Evolutionary conservation across 2,797 vertebrate species (phyloP).

Genomic region (Sciaenops ocellatus): DNA sequence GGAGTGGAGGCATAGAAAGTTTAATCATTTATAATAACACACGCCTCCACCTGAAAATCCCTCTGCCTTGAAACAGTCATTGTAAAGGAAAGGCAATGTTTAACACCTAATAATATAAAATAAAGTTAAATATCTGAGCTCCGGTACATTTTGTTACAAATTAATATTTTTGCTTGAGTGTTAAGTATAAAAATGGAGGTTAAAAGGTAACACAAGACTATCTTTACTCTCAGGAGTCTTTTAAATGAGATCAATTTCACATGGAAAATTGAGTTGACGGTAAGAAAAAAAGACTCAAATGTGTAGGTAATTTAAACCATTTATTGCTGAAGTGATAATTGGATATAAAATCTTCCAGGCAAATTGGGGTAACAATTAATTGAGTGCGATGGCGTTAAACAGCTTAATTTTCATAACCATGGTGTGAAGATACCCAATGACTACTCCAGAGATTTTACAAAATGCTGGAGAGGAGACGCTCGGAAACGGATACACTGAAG

Average conservation of each 20-base stretch:
- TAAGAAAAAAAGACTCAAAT: constrained; percentile 37
- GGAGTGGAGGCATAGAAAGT: not conserved
- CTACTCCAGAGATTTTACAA: constrained; percentile 9
- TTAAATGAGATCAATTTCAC: constrained; percentile 63
- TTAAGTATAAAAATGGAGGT: constrained; percentile 32
- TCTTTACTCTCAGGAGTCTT: constrained; percentile 38
- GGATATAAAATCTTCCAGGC: constrained; percentile 55
- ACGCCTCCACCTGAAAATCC: not conserved
- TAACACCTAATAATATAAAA: constrained; percentile 6
- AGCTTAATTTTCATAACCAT: constrained; percentile 17
- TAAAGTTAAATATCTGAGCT: not conserved
- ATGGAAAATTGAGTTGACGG: constrained; percentile 31
- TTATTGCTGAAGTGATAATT: constrained; percentile 69
- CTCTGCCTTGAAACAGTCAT: not conserved
- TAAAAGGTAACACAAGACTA: constrained; percentile 30
- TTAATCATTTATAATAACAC: not conserved
- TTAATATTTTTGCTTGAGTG: not conserved
- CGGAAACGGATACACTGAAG: constrained; percentile 14
- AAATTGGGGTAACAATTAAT: constrained; percentile 60
- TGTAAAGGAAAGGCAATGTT: not conserved
- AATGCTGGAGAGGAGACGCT: constrained; percentile 29
- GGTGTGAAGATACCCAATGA: not conserved
- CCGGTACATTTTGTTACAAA: constrained; percentile 1
- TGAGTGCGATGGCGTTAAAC: constrained; percentile 25
- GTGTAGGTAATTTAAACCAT: constrained; percentile 61